phyloP scores from a whole-genome alignment of 2,113 vertebrate species.

The Brachypteracias leptosomus region DNA sequence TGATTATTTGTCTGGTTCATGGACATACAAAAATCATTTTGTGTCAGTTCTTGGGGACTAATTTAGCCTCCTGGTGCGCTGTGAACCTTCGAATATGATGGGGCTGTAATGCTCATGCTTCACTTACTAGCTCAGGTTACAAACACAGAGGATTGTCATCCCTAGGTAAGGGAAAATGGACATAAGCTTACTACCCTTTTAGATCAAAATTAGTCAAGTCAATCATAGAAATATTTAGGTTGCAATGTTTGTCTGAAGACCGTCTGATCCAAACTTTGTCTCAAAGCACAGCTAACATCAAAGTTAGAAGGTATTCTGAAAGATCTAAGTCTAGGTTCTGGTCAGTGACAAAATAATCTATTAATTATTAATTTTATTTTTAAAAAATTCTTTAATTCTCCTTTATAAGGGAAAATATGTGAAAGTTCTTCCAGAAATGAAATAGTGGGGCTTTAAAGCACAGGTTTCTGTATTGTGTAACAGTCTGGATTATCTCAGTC shows the following conservation, averaged over 20 bases:
- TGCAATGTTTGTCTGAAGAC: not conserved
- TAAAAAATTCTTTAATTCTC: not conserved
- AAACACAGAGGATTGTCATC: not conserved
- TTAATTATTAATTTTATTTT: not conserved
- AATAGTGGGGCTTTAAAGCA: not conserved
- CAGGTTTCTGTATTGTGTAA: not conserved
- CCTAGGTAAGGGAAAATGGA: not conserved
- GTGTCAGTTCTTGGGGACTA: not conserved
- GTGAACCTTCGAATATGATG: not conserved
- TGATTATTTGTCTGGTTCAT: not conserved
- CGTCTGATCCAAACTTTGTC: not conserved
- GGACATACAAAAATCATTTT: not conserved
- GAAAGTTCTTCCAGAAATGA: slow-evolving; percentile 1
- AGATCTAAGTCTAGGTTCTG: not conserved
- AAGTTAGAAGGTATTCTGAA: not conserved
- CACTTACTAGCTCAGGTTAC: not conserved
- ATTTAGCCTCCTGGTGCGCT: not conserved
- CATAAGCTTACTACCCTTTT: not conserved
- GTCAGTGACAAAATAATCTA: not conserved
- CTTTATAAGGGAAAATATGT: slow-evolving; percentile 1
- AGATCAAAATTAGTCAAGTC: not conserved
- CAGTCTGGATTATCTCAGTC: not conserved
- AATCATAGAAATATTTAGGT: not conserved
- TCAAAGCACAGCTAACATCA: not conserved
- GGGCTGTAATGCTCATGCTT: accelerated